These are phyloP conservation scores for Eospalax fontanierii DNA, from an alignment of 2,797 vertebrate genomes.

Conservation along the genomic window DNA sequence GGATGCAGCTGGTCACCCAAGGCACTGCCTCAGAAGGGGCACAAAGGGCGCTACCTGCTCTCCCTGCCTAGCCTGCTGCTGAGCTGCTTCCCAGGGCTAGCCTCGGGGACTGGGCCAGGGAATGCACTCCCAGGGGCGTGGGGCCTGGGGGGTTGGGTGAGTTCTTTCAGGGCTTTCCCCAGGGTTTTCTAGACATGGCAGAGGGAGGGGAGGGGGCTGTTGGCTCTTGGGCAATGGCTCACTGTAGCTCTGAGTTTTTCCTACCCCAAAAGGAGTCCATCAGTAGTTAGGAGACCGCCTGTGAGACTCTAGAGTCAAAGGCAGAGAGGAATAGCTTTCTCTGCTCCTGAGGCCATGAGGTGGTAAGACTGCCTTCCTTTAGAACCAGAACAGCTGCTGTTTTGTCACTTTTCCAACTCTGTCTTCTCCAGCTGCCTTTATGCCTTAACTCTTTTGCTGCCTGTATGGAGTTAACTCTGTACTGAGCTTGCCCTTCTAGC, in stretches of 20 bases:
- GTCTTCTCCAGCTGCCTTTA: conserved; percentile 64
- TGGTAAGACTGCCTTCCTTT: conserved; percentile 47
- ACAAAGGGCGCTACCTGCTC: conserved; percentile 71
- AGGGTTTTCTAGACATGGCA: neutral
- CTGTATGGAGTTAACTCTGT: conserved; percentile 26
- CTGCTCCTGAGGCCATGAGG: conserved; percentile 80
- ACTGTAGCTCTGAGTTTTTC: neutral
- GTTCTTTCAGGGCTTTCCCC: conserved; percentile 49
- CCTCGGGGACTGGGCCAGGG: neutral
- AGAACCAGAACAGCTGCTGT: conserved; percentile 85
- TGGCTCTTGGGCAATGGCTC: neutral
- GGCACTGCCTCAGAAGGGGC: neutral
- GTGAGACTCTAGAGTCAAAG: conserved; percentile 81
- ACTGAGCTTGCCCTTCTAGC: neutral
- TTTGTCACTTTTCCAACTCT: conserved; percentile 85
- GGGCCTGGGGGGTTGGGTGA: neutral
- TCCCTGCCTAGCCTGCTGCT: neutral
- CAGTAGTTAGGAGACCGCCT: conserved; percentile 76
- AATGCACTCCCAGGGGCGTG: neutral
- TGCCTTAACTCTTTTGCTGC: conserved; percentile 82
- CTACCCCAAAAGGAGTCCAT: neutral
- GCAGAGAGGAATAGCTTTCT: conserved; percentile 86
- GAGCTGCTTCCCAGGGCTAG: accelerated
- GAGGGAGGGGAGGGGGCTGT: neutral
- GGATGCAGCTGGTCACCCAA: neutral